phyloP scores from a whole-genome alignment of 2,113 vertebrate species.

The Damaliscus lunatus region DNA sequence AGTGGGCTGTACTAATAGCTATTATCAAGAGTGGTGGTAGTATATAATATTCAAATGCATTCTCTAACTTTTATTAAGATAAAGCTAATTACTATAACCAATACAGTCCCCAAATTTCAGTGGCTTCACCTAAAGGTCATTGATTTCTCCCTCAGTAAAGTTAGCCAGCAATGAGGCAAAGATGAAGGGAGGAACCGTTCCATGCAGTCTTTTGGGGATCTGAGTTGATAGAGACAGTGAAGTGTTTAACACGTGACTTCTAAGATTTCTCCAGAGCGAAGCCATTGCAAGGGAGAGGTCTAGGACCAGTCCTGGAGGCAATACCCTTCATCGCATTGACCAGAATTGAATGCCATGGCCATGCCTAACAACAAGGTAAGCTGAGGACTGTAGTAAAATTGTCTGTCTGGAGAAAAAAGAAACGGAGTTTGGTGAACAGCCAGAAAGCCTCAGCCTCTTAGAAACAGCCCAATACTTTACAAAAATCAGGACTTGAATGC shows the following conservation, averaged over 20 bases:
- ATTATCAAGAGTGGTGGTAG: not conserved
- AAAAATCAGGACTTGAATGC: not conserved
- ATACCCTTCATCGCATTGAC: not conserved
- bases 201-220: not conserved
- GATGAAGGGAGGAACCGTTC: rapidly evolving
- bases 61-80: not conserved
- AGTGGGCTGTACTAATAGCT: not conserved
- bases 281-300: rapidly evolving
- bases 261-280: rapidly evolving
- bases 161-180: not conserved
- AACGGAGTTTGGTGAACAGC: not conserved
- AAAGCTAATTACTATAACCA: not conserved
- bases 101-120: not conserved
- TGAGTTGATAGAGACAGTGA: not conserved
- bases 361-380: not conserved
- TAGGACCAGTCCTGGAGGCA: not conserved
- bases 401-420: not conserved
- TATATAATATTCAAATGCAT: not conserved
- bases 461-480: not conserved
- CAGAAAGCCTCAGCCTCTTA: not conserved
- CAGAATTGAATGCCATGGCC: not conserved
- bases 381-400: not conserved
- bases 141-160: not conserved
- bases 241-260: not conserved
- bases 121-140: not conserved